Base-by-base conservation (phyloP, 2,888 invertebrate genomes). In the Hyles lineata region DNA sequence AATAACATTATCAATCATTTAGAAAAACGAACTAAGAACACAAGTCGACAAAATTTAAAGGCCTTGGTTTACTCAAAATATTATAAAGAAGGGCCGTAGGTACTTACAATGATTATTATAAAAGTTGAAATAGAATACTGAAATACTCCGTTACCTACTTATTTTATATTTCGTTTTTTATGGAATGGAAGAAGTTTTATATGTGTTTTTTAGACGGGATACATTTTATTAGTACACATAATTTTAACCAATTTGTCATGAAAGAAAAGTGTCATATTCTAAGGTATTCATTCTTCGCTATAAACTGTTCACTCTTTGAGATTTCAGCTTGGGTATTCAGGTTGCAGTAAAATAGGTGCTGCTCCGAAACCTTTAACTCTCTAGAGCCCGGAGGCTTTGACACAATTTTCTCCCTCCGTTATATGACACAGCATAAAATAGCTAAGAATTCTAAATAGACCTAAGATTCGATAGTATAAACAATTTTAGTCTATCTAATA, bases 401-500 rank as follows among this genome's bases (percentile, higher is more conserved):
- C 50, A 15, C 67, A 43, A 21, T 8, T 67, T 67, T 9, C 21
- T 32, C 21, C 4, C 5, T 43, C 21, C 23, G 23, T 15, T 11
- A 23, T 67, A 23, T 15, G 50, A 43, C 43, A 25, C 50, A 23
- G 23, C 11, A 67, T 21, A 50, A 17, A 6, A 67, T 67, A 67
- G 67, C 23, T 23, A 63, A 7, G 32, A 35, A 8, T 23, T 63
- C 35, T 63, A 67, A 50, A 50, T 43, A 63, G 50, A 67, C 43
- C 43, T 67, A n/a, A 50, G 23, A 35, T 59, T 58, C 35, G 23
- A 70, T 32, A 32, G 58, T 59, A 21, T n/a, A 59, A 70, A 59
- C 32, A 61, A 23, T 60, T 71, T 59, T 70, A 17, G 9, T 50
- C 55, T 55, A 63, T 71, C 62, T 71, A 67, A 63, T 32, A 23